phyloP scores from a whole-genome alignment of 1,140 invertebrate species.

The Myzus persicae region DNA sequence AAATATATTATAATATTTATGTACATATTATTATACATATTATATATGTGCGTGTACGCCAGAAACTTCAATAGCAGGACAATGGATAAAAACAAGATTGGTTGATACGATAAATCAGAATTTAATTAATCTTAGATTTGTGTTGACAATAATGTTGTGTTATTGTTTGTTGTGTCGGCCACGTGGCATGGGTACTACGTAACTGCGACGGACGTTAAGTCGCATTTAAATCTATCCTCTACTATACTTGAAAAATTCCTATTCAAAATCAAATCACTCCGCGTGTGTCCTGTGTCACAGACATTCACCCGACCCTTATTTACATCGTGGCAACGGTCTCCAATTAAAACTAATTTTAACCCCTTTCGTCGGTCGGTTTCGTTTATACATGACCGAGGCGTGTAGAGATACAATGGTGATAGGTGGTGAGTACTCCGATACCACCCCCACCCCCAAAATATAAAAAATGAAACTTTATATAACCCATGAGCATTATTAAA shows the following conservation, averaged over 20 bases:
- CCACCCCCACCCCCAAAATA: neutral
- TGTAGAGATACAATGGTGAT: neutral
- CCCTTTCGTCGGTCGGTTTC: conserved; percentile 20
- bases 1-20: conserved; percentile 11
- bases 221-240: conserved; percentile 46
- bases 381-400: neutral
- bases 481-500: too few relatives aligned
- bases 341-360: conserved; percentile 57
- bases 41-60: neutral
- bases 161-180: conserved; percentile 47
- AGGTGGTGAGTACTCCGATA: neutral
- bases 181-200: conserved; percentile 26
- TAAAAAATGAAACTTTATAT: neutral
- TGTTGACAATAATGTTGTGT: conserved; percentile 19
- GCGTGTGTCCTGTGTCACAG: conserved; percentile 48
- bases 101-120: conserved; percentile 36
- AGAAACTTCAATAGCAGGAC: conserved; percentile 32
- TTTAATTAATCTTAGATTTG: conserved; percentile 51
- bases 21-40: neutral
- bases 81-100: conserved; percentile 29
- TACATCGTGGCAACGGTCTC: conserved; percentile 6
- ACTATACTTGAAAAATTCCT: conserved; percentile 57
- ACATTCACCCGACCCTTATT: conserved; percentile 44
- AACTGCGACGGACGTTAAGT: conserved; percentile 56
- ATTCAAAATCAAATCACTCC: conserved; percentile 37